Percentiles rank a stretch among this genome's conserved stretches.
phyloP scores from a whole-genome alignment of 2,797 vertebrate genomes.

The Fratercula arctica region DNA sequence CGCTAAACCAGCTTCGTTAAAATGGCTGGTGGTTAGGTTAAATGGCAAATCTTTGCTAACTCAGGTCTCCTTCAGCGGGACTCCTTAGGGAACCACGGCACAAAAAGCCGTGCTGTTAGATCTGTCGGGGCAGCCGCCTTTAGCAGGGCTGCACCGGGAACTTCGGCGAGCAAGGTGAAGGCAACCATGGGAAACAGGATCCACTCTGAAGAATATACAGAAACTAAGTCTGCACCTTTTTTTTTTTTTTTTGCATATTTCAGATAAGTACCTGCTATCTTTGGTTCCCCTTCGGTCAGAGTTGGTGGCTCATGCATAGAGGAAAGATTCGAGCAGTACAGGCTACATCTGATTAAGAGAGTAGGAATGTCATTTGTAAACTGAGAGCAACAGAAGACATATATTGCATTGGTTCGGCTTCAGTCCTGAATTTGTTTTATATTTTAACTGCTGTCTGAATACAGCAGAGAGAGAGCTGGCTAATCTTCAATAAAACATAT shows the following conservation, averaged over 20 bases:
- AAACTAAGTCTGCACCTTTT: not conserved
- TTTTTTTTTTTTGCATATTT: not conserved
- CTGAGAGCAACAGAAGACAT: not conserved
- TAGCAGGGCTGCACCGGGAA: not conserved
- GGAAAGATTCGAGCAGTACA: not conserved
- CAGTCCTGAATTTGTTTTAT: not conserved
- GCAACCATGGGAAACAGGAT: not conserved
- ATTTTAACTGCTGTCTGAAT: constrained; percentile 12
- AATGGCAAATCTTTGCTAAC: not conserved
- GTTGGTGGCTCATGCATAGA: not conserved
- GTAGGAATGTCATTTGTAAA: not conserved
- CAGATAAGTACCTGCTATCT: not conserved
- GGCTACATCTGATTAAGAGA: not conserved
- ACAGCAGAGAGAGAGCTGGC: not conserved
- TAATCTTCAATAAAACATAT: constrained; percentile 38
- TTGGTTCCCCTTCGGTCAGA: not conserved
- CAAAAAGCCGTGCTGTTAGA: not conserved
- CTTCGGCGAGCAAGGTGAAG: not conserved
- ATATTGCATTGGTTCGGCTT: not conserved
- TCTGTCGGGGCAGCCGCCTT: not conserved
- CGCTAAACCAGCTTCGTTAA: not conserved
- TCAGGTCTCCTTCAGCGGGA: not conserved
- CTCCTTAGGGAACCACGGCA: not conserved
- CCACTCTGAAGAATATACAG: not conserved
- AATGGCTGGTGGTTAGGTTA: not conserved